Percentiles rank a stretch among this genome's conserved stretches.
Conservation (phyloP, 2,888 invertebrate genomes). For the Tenthredo notha region DNA sequence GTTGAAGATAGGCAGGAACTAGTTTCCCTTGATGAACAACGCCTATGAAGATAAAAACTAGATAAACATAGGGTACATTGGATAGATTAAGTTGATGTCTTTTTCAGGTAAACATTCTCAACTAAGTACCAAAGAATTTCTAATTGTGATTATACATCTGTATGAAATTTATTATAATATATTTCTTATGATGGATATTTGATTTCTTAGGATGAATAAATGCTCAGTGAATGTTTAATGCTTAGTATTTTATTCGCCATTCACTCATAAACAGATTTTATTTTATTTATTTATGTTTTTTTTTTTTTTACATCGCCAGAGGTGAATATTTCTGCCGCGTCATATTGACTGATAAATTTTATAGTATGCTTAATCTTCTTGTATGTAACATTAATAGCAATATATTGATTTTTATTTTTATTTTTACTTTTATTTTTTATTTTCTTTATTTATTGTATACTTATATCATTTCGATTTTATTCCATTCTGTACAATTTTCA, state of each 20-base stretch:
- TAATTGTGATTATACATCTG: too few relatives aligned
- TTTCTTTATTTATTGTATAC: conserved; percentile 16
- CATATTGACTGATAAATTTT: conserved; percentile 70
- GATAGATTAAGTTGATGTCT: too few relatives aligned
- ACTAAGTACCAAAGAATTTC: too few relatives aligned
- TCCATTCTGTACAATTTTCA: conserved; percentile 53
- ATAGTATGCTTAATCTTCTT: conserved; percentile 67
- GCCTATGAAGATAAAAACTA: too few relatives aligned
- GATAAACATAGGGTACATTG: too few relatives aligned
- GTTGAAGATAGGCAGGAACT: too few relatives aligned
- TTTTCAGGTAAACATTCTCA: too few relatives aligned
- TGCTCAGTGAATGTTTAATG: conserved; percentile 41
- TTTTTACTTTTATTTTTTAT: conserved; percentile 34
- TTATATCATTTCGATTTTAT: conserved; percentile 52
- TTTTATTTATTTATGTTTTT: conserved; percentile 51
- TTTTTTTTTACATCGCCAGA: conserved; percentile 45
- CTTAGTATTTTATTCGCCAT: conserved; percentile 67
- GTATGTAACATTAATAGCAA: conserved; percentile 72
- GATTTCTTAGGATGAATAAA: background rate
- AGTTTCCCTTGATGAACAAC: too few relatives aligned
- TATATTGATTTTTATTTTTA: conserved; percentile 52
- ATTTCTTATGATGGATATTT: too few relatives aligned
- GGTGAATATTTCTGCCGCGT: conserved; percentile 25
- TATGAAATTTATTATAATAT: too few relatives aligned
- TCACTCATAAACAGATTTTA: conserved; percentile 71